phyloP scores from a whole-genome alignment of 2,888 invertebrate genomes.

The Pollenia griseotomentosa region DNA sequence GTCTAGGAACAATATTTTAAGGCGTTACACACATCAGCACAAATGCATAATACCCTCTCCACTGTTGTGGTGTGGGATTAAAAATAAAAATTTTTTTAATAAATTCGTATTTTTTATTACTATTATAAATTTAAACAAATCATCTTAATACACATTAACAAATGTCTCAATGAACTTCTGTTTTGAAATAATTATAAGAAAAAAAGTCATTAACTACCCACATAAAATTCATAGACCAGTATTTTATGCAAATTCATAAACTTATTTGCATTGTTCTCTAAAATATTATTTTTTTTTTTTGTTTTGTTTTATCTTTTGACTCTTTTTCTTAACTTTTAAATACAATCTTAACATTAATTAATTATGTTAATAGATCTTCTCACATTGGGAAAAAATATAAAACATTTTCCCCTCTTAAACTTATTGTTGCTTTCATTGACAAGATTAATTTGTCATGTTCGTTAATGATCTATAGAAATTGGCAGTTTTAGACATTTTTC shows the following conservation, averaged over 20 bases:
- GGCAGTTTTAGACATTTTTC: constrained; percentile 5
- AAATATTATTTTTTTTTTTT: neutral
- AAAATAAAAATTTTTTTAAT: constrained; percentile 2
- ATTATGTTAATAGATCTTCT: constrained; percentile 61
- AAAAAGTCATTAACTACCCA: constrained; percentile 39
- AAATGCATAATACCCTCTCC: too few species aligned
- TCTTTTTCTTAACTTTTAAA: constrained; percentile 21
- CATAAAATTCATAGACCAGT: constrained; percentile 6
- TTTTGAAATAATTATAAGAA: constrained; percentile 29
- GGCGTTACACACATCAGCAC: too few species aligned
- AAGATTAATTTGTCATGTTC: constrained; percentile 64
- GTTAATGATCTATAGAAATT: constrained; percentile 56
- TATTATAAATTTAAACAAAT: constrained; percentile 47
- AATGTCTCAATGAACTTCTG: constrained; percentile 70
- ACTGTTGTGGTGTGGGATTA: too few species aligned
- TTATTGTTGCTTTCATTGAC: constrained; percentile 27
- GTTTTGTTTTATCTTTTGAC: neutral
- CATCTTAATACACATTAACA: constrained; percentile 46
- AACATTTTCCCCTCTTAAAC: neutral
- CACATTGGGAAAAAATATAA: neutral
- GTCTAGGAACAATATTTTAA: too few species aligned
- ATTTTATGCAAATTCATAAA: constrained; percentile 59
- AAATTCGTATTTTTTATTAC: constrained; percentile 23
- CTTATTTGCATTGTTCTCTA: constrained; percentile 40
- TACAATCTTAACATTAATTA: constrained; percentile 61